Evolutionary conservation across 2,888 invertebrate genomes (phyloP), one percentile per base, ranked within the genome.

Genomic region (Plebejus melissa): DNA sequence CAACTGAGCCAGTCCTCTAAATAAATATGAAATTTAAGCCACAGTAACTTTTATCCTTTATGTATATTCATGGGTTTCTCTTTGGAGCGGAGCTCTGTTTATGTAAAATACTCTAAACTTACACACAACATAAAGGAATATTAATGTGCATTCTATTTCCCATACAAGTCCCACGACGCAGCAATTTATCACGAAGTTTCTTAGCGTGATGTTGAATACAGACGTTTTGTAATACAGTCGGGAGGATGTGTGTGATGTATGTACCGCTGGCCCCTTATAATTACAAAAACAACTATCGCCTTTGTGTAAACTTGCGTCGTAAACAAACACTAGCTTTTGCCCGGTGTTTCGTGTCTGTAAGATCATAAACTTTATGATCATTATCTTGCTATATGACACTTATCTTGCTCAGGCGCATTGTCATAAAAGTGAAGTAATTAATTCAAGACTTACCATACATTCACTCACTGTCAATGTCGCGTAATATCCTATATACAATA

Each of bases 181-280:
- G 77, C 77, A 79, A 78, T 80, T 79, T 80, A 79, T 79, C 78
- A 80, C 78, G 76, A 78, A 79, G 76, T 78, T 79, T 76, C 77
- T 76, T 77, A 78, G 77, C 77, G 76, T 78, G 77, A 75, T 75
- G 75, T 70, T 75, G 70, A 71, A 75, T 71, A 75, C 75, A 69
- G 75, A 75, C 71, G 71, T 75, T 71, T 75, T 75, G 75, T 70
- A 75, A 75, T 75, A 75, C 46, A 75, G 71, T 46, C 75, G 46
- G 65, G 69, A 69, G 74, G 32, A 69, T 46, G 41, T 38, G 41
- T 41, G 36, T 74, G 60, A 74, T 74, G 36, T 74, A 74, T 46
- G 22, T 41, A 41, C 46, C 46, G 46, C 71, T 72, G 72, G 54
- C 50, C 71, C 50, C 5, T 72, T 36, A 72, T 50, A 32, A 46